phyloP scores from a whole-genome alignment of 64 coral and sea anemone genomes.

The Montipora capricornis region DNA sequence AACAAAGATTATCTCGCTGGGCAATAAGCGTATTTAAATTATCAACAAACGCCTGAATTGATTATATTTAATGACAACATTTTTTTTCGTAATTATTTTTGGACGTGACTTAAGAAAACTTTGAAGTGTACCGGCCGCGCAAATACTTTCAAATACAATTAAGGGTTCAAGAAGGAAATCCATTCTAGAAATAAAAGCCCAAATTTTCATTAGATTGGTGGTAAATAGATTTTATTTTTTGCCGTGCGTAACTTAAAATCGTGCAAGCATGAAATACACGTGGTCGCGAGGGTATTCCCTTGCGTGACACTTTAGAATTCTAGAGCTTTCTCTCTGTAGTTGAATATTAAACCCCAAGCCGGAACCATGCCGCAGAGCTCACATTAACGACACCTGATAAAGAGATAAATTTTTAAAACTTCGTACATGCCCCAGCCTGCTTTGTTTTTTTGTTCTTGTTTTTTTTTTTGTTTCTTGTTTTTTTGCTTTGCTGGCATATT shows the following conservation, averaged over 20 bases:
- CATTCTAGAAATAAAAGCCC: background rate
- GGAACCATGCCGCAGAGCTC: too few species aligned
- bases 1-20: background rate
- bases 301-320: too few species aligned
- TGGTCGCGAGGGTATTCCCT: too few species aligned
- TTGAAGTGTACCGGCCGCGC: background rate
- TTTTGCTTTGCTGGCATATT: too few species aligned
- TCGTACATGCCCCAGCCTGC: too few species aligned
- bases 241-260: too few species aligned
- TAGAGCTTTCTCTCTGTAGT: too few species aligned
- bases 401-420: too few species aligned
- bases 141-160: background rate
- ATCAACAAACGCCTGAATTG: background rate
- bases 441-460: background rate
- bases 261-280: too few species aligned
- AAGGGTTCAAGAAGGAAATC: background rate
- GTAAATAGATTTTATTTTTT: too few species aligned
- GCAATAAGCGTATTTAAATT: background rate
- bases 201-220: background rate
- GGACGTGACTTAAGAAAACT: conserved; percentile 1
- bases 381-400: too few species aligned
- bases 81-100: background rate
- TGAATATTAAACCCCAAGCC: too few species aligned
- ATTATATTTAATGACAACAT: background rate
- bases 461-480: background rate